Percentiles rank a stretch among this genome's conserved stretches.
phyloP scores from a whole-genome alignment of 2,888 invertebrate genomes.

The Troides aeacus region DNA sequence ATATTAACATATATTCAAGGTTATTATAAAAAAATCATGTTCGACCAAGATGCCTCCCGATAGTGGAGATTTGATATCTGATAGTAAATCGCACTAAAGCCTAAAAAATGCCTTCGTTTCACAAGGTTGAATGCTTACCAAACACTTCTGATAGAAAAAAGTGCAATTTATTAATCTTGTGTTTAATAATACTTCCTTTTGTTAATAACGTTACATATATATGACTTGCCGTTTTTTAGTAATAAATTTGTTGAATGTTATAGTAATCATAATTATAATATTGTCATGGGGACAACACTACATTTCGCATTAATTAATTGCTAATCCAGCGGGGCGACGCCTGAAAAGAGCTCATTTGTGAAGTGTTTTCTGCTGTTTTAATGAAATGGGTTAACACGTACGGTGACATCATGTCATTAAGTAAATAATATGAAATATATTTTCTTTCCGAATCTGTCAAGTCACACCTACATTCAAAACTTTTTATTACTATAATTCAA shows the following conservation, averaged over 20 bases:
- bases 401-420: conserved; percentile 23
- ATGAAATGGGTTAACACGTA: conserved; percentile 26
- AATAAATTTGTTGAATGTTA: not conserved
- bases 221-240: not conserved
- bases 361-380: conserved; percentile 29
- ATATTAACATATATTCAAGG: too few species aligned
- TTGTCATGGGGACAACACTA: conserved; percentile 17
- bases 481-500: not conserved
- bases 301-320: conserved; percentile 24
- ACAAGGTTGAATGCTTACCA: too few species aligned
- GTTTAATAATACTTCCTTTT: not conserved
- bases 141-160: too few species aligned
- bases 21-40: too few species aligned
- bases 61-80: too few species aligned
- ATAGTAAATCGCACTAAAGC: too few species aligned
- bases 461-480: conserved; percentile 18
- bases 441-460: not conserved
- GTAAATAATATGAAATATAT: not conserved
- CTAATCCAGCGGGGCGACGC: conserved; percentile 24
- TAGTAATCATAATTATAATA: conserved; percentile 7
- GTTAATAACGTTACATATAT: not conserved
- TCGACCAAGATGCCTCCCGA: too few species aligned
- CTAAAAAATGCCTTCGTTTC: too few species aligned
- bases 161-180: too few species aligned
- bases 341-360: conserved; percentile 26